These are phyloP conservation scores for Drosophila nigritarsus DNA, from an alignment of 2,888 invertebrate genomes.

Conservation along the genomic window DNA sequence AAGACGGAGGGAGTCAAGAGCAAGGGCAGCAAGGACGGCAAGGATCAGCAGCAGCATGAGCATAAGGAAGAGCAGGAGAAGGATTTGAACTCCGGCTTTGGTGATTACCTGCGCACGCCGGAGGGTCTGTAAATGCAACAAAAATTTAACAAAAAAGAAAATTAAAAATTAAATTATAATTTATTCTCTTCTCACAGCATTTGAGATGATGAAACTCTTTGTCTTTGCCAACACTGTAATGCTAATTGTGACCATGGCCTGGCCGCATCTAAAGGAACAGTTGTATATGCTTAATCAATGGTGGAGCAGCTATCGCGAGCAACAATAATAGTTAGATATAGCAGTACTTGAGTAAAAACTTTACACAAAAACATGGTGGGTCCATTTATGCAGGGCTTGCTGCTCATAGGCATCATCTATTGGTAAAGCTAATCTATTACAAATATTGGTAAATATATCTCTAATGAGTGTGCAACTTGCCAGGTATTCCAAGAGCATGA, in stretches of 20 bases:
- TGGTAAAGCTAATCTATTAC: constrained; percentile 88
- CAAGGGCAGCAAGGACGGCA: constrained; percentile 35
- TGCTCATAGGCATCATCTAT: constrained; percentile 89
- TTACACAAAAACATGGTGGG: constrained; percentile 87
- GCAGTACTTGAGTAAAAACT: constrained; percentile 4
- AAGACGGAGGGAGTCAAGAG: constrained; percentile 44
- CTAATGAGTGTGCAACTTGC: background rate
- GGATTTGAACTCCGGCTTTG: constrained; percentile 84
- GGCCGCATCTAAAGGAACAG: constrained; percentile 89
- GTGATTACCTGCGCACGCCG: constrained; percentile 83
- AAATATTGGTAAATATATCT: background rate
- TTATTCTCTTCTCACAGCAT: constrained; percentile 83
- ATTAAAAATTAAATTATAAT: background rate
- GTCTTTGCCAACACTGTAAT: constrained; percentile 91
- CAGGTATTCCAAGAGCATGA: constrained; percentile 86
- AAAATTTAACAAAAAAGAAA: background rate
- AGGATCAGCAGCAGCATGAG: constrained; percentile 37
- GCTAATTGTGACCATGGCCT: constrained; percentile 89
- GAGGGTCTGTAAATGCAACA: constrained; percentile 82
- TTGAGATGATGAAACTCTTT: constrained; percentile 92
- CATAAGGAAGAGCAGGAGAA: constrained; percentile 71
- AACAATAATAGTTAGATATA: constrained; percentile 14
- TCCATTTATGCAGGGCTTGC: constrained; percentile 87
- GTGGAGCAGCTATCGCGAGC: constrained; percentile 77
- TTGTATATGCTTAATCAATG: constrained; percentile 86